phyloP scores from a whole-genome alignment of 2,797 vertebrate genomes.

The Balearica regulorum region DNA sequence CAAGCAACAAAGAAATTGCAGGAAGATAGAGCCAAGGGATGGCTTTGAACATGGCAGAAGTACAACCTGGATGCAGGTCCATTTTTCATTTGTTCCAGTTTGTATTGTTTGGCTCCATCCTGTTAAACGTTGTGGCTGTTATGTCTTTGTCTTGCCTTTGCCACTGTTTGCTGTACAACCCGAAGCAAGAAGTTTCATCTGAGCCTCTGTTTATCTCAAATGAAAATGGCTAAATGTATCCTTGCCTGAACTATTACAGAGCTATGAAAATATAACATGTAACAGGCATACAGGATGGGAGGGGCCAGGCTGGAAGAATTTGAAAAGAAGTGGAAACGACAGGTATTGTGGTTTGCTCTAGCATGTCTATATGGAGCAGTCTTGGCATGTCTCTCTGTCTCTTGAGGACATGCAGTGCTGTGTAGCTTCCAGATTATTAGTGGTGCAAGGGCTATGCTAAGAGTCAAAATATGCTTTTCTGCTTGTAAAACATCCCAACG shows the following conservation, averaged over 20 bases:
- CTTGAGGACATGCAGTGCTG: neutral
- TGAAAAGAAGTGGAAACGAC: neutral
- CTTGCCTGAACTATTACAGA: neutral
- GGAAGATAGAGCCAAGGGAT: neutral
- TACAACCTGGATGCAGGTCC: neutral
- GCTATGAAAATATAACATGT: neutral
- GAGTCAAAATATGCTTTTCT: neutral
- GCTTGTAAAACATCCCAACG: neutral
- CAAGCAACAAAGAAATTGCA: neutral
- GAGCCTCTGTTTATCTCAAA: neutral
- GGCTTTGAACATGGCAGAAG: neutral
- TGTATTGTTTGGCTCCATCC: neutral
- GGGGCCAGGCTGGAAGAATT: neutral
- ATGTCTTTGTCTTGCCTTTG: neutral
- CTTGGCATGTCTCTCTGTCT: neutral
- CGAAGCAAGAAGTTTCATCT: neutral
- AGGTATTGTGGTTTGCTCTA: neutral
- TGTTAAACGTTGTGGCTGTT: neutral
- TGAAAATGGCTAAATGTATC: neutral
- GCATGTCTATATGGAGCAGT: rapidly evolving
- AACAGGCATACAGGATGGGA: neutral
- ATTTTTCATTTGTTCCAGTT: neutral
- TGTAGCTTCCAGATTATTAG: neutral
- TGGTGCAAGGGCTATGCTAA: neutral
- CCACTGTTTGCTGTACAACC: neutral